phyloP scores from a whole-genome alignment of 2,113 vertebrate species.

The Bujurquina vittata region DNA sequence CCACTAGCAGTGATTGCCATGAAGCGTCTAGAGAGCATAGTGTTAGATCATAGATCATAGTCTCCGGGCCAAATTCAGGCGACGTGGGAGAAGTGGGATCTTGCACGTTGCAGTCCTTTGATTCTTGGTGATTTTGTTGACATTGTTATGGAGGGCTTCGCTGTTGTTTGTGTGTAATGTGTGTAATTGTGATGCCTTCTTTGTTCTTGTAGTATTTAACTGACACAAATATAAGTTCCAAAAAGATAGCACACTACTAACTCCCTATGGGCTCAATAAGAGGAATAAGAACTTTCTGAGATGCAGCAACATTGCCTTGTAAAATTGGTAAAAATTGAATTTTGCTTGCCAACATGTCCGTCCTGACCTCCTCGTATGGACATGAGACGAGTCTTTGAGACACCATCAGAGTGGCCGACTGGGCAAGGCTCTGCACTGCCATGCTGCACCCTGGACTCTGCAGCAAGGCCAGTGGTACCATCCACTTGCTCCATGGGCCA shows the following conservation, averaged over 20 bases:
- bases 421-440: background rate
- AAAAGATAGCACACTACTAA: background rate
- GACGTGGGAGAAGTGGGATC: background rate
- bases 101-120: background rate
- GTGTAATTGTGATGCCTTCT: background rate
- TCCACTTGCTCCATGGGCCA: slow-evolving; percentile 20
- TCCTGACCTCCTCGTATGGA: slow-evolving; percentile 51
- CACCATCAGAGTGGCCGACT: background rate
- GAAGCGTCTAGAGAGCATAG: too few species aligned
- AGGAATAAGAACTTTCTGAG: background rate
- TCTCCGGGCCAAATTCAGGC: background rate
- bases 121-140: too few species aligned
- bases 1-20: too few species aligned
- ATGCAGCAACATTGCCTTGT: slow-evolving; percentile 4
- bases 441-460: slow-evolving; percentile 3
- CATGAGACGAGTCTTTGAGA: slow-evolving; percentile 56
- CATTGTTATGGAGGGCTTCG: background rate
- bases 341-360: slow-evolving; percentile 63
- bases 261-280: background rate
- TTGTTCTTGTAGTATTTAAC: background rate
- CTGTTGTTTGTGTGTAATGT: background rate
- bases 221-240: background rate
- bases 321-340: background rate
- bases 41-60: background rate
- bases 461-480: slow-evolving; percentile 19